Evolutionary conservation across 2,888 invertebrate genomes (phyloP).

Genomic region (Cactoblastis cactorum): DNA sequence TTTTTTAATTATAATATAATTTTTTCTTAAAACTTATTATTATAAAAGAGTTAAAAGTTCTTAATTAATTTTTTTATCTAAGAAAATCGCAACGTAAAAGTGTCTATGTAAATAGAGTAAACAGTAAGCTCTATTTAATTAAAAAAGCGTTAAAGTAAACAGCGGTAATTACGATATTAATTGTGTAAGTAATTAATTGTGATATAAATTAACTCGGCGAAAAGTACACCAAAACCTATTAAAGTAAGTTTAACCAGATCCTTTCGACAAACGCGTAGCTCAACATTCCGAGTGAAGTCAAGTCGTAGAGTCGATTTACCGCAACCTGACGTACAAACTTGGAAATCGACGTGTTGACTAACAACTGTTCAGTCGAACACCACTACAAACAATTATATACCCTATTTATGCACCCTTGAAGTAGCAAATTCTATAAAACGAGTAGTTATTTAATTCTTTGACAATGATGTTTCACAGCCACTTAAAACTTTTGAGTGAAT

Average conservation of each 20-base stretch:
- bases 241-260: constrained; percentile 36
- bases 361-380: constrained; percentile 44
- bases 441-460: constrained; percentile 65
- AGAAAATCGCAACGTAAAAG: not conserved
- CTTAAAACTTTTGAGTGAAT: constrained; percentile 77
- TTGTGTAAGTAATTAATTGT: constrained; percentile 8
- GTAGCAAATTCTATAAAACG: constrained; percentile 35
- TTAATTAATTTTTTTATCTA: not conserved
- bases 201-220: constrained; percentile 16
- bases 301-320: constrained; percentile 50
- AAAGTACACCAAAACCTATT: constrained; percentile 29
- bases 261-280: constrained; percentile 32
- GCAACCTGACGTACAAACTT: constrained; percentile 54
- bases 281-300: constrained; percentile 49
- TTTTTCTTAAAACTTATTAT: no score
- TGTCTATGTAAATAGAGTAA: not conserved
- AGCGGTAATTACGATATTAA: constrained; percentile 9
- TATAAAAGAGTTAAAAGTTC: no score
- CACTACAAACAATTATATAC: constrained; percentile 41
- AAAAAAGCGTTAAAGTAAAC: not conserved
- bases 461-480: constrained; percentile 74
- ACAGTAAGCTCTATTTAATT: not conserved
- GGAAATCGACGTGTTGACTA: constrained; percentile 53
- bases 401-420: constrained; percentile 35
- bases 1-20: no score